Conservation (phyloP, 2,888 invertebrate genomes). For the Acheta domesticus region DNA sequence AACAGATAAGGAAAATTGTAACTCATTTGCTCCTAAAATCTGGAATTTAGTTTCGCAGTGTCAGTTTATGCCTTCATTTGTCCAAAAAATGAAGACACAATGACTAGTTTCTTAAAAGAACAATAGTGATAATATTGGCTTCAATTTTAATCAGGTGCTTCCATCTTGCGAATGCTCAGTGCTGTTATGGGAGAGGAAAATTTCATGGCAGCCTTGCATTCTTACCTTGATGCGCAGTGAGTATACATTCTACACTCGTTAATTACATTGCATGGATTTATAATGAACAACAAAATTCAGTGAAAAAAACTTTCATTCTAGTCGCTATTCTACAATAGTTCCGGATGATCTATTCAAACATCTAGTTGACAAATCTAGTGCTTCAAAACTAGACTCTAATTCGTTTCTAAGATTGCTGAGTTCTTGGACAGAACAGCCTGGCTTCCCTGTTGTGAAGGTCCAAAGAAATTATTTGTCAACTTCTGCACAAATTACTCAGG, state of each 20-base stretch:
- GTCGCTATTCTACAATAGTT: slow-evolving; percentile 66
- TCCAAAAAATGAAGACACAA: no score
- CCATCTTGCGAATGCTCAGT: slow-evolving; percentile 88
- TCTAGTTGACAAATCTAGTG: slow-evolving; percentile 57
- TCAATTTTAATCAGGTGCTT: slow-evolving; percentile 59
- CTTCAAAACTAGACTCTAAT: slow-evolving; percentile 2
- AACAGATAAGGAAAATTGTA: no score
- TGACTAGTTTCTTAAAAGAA: no score
- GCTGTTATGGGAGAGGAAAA: slow-evolving; percentile 75
- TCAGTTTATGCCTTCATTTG: no score
- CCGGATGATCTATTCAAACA: slow-evolving; percentile 84
- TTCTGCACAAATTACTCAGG: slow-evolving; percentile 41
- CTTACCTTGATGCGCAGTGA: slow-evolving; percentile 55
- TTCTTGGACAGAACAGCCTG: slow-evolving; percentile 50
- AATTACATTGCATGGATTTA: background rate
- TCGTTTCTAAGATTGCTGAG: slow-evolving; percentile 75
- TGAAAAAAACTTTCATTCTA: background rate
- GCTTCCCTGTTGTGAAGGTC: slow-evolving; percentile 69
- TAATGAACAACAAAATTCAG: background rate
- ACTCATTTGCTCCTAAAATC: no score
- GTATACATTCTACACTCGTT: slow-evolving; percentile 54
- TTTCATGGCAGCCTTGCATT: slow-evolving; percentile 68
- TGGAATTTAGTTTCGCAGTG: no score
- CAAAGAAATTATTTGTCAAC: slow-evolving; percentile 37
- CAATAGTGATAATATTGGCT: no score